phyloP scores from a whole-genome alignment of 2,888 invertebrate species.

The Drosophila melanocephala region DNA sequence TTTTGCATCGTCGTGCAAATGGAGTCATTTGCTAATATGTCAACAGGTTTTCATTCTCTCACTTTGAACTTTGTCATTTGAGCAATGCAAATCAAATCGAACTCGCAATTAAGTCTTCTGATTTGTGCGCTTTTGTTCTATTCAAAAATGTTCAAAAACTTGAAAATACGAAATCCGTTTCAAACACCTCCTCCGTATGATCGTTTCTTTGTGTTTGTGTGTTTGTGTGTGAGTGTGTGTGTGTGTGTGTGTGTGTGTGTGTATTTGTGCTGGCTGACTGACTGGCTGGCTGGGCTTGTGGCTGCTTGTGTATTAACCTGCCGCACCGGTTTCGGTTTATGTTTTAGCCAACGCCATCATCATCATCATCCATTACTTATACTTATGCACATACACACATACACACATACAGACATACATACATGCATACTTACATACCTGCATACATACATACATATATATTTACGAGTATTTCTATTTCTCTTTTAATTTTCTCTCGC shows the following conservation, averaged over 20 bases:
- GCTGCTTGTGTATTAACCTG: slow-evolving; percentile 76
- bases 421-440: neutral
- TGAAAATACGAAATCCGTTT: slow-evolving; percentile 37
- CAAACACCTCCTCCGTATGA: slow-evolving; percentile 10
- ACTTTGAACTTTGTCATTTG: slow-evolving; percentile 59
- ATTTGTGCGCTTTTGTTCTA: slow-evolving; percentile 13
- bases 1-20: slow-evolving; percentile 29
- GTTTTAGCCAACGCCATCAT: slow-evolving; percentile 78
- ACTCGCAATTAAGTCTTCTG: slow-evolving; percentile 9
- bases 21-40: slow-evolving; percentile 51
- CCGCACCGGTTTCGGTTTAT: slow-evolving; percentile 84
- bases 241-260: slow-evolving; percentile 25
- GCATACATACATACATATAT: neutral
- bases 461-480: slow-evolving; percentile 74
- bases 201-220: slow-evolving; percentile 4
- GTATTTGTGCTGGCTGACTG: slow-evolving; percentile 13
- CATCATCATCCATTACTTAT: slow-evolving; percentile 62
- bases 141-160: slow-evolving; percentile 34
- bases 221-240: slow-evolving; percentile 15
- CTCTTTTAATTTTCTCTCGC: slow-evolving; percentile 80
- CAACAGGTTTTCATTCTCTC: slow-evolving; percentile 27
- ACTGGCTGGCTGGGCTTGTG: slow-evolving; percentile 18
- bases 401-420: neutral
- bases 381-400: slow-evolving; percentile 25
- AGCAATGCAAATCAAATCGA: slow-evolving; percentile 25